These are phyloP conservation scores for Dryas iulia DNA, from an alignment of 1,140 invertebrate species.

Conservation along the genomic window DNA sequence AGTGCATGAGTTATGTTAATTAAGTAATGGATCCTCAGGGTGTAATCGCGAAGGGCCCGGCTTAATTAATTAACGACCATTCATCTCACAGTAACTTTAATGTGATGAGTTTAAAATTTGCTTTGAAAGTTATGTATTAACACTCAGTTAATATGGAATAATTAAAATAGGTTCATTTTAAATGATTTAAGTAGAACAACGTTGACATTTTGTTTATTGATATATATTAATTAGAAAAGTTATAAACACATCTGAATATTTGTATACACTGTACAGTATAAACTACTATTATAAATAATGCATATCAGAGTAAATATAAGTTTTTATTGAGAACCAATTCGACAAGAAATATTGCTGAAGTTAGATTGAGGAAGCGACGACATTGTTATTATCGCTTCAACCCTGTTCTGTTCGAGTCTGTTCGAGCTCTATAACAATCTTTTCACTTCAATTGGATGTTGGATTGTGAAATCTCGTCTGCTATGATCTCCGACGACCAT, in stretches of 20 bases:
- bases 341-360: constrained; percentile 62
- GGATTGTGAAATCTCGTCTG: constrained; percentile 53
- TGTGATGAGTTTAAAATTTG: constrained; percentile 53
- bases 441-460: constrained; percentile 50
- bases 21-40: constrained; percentile 73
- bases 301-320: constrained; percentile 31
- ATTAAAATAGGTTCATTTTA: neutral
- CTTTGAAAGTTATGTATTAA: constrained; percentile 23
- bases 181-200: neutral
- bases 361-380: constrained; percentile 71
- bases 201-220: neutral
- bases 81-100: constrained; percentile 64
- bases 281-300: neutral
- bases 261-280: neutral
- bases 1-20: constrained; percentile 62
- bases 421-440: constrained; percentile 61
- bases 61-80: constrained; percentile 77
- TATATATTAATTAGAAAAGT: no score
- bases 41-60: constrained; percentile 64
- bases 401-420: constrained; percentile 33
- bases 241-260: no score
- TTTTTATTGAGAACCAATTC: constrained; percentile 53
- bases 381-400: constrained; percentile 71
- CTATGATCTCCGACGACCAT: constrained; percentile 50
- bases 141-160: neutral